Conservation (phyloP, 1,140 invertebrate species). For the Cydia splendana region DNA sequence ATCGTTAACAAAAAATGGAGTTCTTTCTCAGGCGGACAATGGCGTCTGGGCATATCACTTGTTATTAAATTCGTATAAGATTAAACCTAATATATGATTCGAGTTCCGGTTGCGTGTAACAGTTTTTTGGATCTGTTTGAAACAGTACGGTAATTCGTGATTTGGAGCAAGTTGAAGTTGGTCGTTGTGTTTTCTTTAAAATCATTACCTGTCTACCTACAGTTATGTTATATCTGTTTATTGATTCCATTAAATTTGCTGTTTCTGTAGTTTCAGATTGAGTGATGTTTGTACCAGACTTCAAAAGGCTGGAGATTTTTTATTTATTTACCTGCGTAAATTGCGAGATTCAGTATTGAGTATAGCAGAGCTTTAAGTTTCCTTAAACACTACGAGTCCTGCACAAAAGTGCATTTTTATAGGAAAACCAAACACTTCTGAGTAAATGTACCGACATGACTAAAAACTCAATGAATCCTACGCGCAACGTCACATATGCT, state of each 20-base stretch:
- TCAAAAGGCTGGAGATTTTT: too few species aligned
- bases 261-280: too few species aligned
- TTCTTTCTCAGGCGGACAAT: slow-evolving; percentile 74
- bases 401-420: slow-evolving; percentile 28
- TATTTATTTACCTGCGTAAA: not conserved
- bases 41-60: slow-evolving; percentile 63
- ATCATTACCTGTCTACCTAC: too few species aligned
- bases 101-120: slow-evolving; percentile 74
- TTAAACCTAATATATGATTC: slow-evolving; percentile 78
- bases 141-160: slow-evolving; percentile 50
- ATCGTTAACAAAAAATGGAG: slow-evolving; percentile 68
- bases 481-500: not conserved
- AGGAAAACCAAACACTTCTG: not conserved
- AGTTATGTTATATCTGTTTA: too few species aligned
- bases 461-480: not conserved
- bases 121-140: slow-evolving; percentile 56
- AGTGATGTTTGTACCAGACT: too few species aligned
- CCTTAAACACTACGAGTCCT: not conserved
- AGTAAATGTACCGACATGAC: not conserved
- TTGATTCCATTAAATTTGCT: too few species aligned
- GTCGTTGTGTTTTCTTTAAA: not conserved
- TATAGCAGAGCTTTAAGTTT: not conserved
- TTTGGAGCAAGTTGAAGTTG: slow-evolving; percentile 34
- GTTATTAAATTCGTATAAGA: slow-evolving; percentile 80
- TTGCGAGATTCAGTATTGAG: not conserved